phyloP scores from a whole-genome alignment of 2,888 invertebrate species.

The Rapana venosa region DNA sequence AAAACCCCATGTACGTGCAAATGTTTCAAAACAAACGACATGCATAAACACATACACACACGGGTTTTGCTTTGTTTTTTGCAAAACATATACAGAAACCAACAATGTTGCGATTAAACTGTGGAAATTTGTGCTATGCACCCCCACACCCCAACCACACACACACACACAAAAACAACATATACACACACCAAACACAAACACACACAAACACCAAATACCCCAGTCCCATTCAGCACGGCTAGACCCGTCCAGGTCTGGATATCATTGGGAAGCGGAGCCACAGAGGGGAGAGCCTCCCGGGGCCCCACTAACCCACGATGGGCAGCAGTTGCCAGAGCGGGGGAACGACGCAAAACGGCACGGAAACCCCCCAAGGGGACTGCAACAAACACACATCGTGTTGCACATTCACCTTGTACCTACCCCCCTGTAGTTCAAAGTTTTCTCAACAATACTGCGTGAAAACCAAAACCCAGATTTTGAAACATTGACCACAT shows the following conservation, averaged over 20 bases:
- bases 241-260: slow-evolving; percentile 83
- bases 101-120: no score
- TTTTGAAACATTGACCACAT: no score
- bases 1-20: no score
- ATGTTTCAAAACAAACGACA: no score
- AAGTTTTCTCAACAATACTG: no score
- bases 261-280: slow-evolving; percentile 81
- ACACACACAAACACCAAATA: slow-evolving; percentile 36
- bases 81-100: no score
- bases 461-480: no score
- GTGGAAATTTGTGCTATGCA: no score
- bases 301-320: slow-evolving; percentile 86
- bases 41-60: no score
- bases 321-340: slow-evolving; percentile 79
- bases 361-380: slow-evolving; percentile 78
- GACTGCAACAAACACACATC: slow-evolving; percentile 79
- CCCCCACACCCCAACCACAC: not conserved
- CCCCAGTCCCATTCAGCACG: slow-evolving; percentile 79
- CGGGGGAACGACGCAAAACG: slow-evolving; percentile 78
- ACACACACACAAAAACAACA: not conserved
- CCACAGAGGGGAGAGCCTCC: slow-evolving; percentile 83
- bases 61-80: no score
- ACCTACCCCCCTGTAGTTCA: no score
- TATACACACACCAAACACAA: not conserved
- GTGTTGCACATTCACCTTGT: no score